A percentile compares a stretch with the other conserved stretches of the same genome.
Conservation (phyloP, 2,888 invertebrate species). For the Ganaspis brasiliensis region DNA sequence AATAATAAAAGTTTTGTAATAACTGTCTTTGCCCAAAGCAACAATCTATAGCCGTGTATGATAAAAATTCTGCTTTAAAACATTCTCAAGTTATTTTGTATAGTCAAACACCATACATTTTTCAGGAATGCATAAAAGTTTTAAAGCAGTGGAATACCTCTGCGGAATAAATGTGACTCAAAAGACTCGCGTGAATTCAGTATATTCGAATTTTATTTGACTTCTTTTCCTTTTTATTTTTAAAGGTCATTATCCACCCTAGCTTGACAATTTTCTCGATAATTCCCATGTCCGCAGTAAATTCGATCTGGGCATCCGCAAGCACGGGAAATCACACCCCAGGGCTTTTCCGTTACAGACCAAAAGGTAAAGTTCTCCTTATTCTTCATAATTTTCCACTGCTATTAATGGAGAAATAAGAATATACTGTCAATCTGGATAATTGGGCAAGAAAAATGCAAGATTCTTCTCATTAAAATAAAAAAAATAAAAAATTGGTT, state of each 20-base stretch:
- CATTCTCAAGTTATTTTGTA: constrained; percentile 30
- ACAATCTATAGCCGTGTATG: constrained; percentile 34
- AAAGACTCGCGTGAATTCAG: constrained; percentile 65
- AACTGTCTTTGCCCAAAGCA: not conserved
- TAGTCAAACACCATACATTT: constrained; percentile 52
- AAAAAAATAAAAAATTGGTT: too few species aligned
- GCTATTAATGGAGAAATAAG: not conserved
- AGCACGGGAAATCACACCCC: constrained; percentile 41
- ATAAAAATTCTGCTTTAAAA: constrained; percentile 55
- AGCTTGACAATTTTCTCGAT: constrained; percentile 67
- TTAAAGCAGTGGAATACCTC: constrained; percentile 58
- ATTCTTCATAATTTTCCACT: constrained; percentile 4
- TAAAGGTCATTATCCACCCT: constrained; percentile 55
- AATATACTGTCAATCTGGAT: not conserved
- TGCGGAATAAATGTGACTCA: constrained; percentile 61
- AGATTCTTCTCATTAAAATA: not conserved
- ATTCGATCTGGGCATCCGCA: constrained; percentile 54
- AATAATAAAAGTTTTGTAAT: constrained; percentile 13
- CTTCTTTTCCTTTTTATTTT: constrained; percentile 52
- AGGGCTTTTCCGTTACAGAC: constrained; percentile 44
- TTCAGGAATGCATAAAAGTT: constrained; percentile 62
- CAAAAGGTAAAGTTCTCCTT: constrained; percentile 50
- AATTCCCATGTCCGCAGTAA: constrained; percentile 62
- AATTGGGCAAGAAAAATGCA: not conserved
- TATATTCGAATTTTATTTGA: constrained; percentile 55